Base-by-base conservation (phyloP, 2,888 invertebrate genomes). In the Apodemia zela region DNA sequence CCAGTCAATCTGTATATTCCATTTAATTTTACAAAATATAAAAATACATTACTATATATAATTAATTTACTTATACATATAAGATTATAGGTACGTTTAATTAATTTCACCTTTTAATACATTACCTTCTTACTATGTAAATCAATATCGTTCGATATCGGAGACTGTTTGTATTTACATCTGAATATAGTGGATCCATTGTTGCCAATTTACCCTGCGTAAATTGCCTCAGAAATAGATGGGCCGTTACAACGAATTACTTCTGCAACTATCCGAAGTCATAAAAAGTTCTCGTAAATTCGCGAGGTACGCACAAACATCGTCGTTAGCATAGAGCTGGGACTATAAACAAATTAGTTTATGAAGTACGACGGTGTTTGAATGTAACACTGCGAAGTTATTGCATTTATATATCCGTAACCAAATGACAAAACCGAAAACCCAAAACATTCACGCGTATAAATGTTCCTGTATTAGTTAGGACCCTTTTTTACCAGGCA, bases 281-380 rank as follows among this genome's bases (percentile, higher is more conserved):
- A 69, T 74, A 70, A 72, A 72, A 73, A 68, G 66, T 67, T 64
- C 65, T 70, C 71, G 67, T 70, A 70, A 72, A 71, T 71, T 73
- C 64, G 63, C 45, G 54, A 59, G 62, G 65, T 60, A 65, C 62
- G 61, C 62, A 62, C 64, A 67, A 67, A 67, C 66, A 69, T 59
- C 65, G 11, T 51, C 21, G 51, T 60, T 49, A 61, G 61, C 57
- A 35, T 51, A 60, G 38, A 13, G 38, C 63, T 57, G 38, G 51
- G 62, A 64, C 63, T 47, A 63, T 65, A 69, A 68, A 68, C 62
- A 68, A 66, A 68, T 66, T 63, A 60, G 64, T 64, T 67, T 61
- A 61, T 47, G 38, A 49, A 63, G 64, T 61, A 62, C 63, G 60
- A 49, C 54, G 54, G 51, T 38, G 45, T 45, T 45, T 45, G 3